Evolutionary conservation across 2,888 invertebrate species (phyloP).

Genomic region (Acanthosepion lycidas): DNA sequence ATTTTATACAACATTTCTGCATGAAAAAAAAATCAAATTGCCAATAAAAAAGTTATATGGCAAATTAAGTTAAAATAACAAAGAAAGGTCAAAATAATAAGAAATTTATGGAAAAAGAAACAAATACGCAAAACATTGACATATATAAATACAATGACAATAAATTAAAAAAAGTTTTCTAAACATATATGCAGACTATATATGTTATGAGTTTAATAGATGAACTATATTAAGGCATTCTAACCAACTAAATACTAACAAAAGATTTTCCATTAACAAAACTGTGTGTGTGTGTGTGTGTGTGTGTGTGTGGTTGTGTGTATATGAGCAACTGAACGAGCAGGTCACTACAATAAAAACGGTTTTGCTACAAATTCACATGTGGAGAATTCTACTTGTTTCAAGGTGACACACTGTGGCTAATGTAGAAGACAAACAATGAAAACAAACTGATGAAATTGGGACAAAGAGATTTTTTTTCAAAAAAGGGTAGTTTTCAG

Average conservation of each 20-base stretch:
- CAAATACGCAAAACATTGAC: not conserved
- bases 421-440: not conserved
- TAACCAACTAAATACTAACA: not conserved
- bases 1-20: too few species aligned
- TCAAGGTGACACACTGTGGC: not conserved
- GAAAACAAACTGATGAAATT: not conserved
- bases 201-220: not conserved
- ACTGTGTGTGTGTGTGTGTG: too few species aligned
- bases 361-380: not conserved
- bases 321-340: not conserved
- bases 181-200: not conserved
- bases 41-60: too few species aligned
- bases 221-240: not conserved
- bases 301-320: not conserved
- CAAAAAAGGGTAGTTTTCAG: not conserved
- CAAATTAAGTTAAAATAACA: not conserved
- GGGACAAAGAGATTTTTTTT: not conserved
- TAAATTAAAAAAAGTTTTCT: not conserved
- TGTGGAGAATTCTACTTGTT: not conserved
- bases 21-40: too few species aligned
- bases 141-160: not conserved
- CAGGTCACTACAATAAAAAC: not conserved
- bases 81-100: not conserved
- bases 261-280: not conserved
- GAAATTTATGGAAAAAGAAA: not conserved